phyloP scores from a whole-genome alignment of 2,113 vertebrate species.

The Sprattus sprattus region DNA sequence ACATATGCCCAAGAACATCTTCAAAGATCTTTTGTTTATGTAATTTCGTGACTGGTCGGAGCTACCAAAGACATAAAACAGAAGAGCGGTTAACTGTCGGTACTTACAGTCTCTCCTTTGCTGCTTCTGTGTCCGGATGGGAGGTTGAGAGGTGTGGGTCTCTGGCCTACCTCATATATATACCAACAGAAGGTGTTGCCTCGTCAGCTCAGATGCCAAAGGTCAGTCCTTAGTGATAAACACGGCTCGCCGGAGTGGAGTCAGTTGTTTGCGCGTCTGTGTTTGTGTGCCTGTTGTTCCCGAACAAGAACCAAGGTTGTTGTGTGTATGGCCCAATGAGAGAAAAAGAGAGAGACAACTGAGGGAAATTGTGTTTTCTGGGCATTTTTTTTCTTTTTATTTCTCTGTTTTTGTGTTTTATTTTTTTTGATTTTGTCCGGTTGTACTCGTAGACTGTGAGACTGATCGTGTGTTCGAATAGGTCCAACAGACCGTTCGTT shows the following conservation, averaged over 20 bases:
- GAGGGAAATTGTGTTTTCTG: background rate
- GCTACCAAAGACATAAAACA: background rate
- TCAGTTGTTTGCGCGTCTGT: conserved; percentile 33
- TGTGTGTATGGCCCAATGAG: background rate
- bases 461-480: background rate
- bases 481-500: background rate
- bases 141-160: conserved; percentile 42
- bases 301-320: conserved; percentile 15
- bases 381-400: background rate
- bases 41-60: background rate
- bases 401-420: background rate
- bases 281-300: too few relatives aligned
- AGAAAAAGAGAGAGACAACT: background rate
- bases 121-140: conserved; percentile 44
- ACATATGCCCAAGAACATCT: too few relatives aligned
- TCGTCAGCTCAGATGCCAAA: conserved; percentile 67
- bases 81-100: conserved; percentile 21
- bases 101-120: conserved; percentile 68
- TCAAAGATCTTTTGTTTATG: background rate
- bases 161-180: conserved; percentile 60
- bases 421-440: background rate
- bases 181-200: conserved; percentile 65
- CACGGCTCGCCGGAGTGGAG: conserved; percentile 27
- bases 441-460: background rate
- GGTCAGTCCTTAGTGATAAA: conserved; percentile 71